These are phyloP conservation scores for Botia kubotai DNA, from an alignment of 2,797 vertebrate genomes.

Conservation along the genomic window DNA sequence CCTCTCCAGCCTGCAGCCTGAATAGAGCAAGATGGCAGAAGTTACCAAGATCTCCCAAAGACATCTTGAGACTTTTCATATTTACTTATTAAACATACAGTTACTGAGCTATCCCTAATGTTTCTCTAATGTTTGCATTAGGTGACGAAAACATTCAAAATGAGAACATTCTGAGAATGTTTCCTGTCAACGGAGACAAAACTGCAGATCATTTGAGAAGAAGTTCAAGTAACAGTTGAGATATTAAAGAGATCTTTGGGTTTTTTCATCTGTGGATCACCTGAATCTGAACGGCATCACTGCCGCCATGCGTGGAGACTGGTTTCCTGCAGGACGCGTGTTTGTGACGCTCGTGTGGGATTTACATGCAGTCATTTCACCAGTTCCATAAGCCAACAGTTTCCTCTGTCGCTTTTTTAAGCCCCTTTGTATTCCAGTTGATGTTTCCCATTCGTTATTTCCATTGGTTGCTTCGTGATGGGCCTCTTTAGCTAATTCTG, in stretches of 20 bases:
- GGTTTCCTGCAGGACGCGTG: constrained; percentile 61
- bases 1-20: constrained; percentile 75
- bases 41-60: background rate
- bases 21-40: background rate
- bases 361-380: constrained; percentile 47
- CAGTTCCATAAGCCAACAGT: constrained; percentile 51
- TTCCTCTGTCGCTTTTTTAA: constrained; percentile 63
- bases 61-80: background rate
- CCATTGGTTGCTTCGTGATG: constrained; percentile 69
- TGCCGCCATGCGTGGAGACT: constrained; percentile 82
- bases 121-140: no score
- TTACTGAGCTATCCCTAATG: no score
- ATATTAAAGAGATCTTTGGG: no score
- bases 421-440: constrained; percentile 47
- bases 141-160: no score
- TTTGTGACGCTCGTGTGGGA: constrained; percentile 43
- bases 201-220: no score
- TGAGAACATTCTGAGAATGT: no score
- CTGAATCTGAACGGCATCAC: constrained; percentile 91
- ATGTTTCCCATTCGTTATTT: constrained; percentile 63
- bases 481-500: constrained; percentile 37
- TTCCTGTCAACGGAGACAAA: background rate
- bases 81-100: no score
- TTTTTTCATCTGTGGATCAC: constrained; percentile 68
- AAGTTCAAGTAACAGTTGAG: no score